phyloP scores from a whole-genome alignment of 2,888 invertebrate species.

The Heliconius cydno region DNA sequence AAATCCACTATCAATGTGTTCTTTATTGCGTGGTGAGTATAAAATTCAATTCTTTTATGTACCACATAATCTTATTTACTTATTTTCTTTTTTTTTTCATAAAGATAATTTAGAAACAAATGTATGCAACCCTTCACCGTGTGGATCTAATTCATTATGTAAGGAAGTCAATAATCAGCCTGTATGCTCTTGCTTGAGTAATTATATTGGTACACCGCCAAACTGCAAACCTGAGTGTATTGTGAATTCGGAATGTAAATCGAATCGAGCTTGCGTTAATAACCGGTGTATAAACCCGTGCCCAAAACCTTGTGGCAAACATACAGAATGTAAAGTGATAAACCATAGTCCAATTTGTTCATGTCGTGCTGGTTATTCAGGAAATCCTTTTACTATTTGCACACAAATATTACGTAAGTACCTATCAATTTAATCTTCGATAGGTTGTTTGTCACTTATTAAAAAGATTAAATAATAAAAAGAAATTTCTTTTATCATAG shows the following conservation, averaged over 20 bases:
- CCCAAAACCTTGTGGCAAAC: constrained; percentile 86
- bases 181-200: constrained; percentile 87
- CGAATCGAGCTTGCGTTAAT: constrained; percentile 86
- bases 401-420: constrained; percentile 82
- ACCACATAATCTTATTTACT: background rate
- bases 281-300: constrained; percentile 88
- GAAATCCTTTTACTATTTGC: constrained; percentile 87
- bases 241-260: constrained; percentile 85
- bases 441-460: background rate
- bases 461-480: background rate
- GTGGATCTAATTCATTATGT: constrained; percentile 89
- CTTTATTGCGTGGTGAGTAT: constrained; percentile 66
- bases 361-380: constrained; percentile 86
- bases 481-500: constrained; percentile 45
- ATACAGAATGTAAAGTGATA: constrained; percentile 87
- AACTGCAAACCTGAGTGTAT: constrained; percentile 86
- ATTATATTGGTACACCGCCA: constrained; percentile 86
- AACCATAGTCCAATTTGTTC: constrained; percentile 89
- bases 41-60: background rate
- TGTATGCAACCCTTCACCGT: constrained; percentile 89
- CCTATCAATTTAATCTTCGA: background rate
- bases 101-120: constrained; percentile 67
- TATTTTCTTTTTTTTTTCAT: constrained; percentile 58
- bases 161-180: constrained; percentile 87
- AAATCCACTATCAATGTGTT: constrained; percentile 85